A percentile compares a stretch with the other conserved stretches of the same genome.
phyloP scores from a whole-genome alignment of 2,797 vertebrate genomes.

The Gambelia wislizenii region DNA sequence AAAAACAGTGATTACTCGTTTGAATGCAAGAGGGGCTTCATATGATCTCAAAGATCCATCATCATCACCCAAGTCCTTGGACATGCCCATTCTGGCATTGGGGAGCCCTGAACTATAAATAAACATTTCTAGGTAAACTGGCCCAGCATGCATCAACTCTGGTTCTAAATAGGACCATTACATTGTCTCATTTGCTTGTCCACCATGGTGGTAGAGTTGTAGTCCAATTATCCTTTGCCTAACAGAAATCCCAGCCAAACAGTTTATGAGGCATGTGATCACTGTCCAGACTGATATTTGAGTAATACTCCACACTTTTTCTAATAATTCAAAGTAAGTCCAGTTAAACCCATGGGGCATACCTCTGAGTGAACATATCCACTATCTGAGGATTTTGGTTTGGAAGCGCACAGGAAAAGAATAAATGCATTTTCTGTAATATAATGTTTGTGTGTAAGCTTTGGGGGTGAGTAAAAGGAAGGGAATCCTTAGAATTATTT shows the following conservation, averaged over 20 bases:
- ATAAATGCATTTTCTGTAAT: neutral
- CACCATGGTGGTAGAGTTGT: neutral
- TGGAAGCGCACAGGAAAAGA: neutral
- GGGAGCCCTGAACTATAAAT: neutral
- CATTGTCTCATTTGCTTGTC: neutral
- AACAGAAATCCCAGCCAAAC: neutral
- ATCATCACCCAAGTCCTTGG: neutral
- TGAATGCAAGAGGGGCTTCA: neutral
- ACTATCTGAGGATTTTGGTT: no score
- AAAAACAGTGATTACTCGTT: conserved; percentile 22
- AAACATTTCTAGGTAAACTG: neutral
- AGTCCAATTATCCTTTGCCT: neutral
- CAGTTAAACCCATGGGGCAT: neutral
- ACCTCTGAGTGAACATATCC: neutral
- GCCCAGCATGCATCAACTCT: neutral
- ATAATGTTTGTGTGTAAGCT: neutral
- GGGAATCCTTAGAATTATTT: neutral
- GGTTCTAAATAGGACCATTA: neutral
- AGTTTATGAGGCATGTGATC: neutral
- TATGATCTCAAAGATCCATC: neutral
- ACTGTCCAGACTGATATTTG: neutral
- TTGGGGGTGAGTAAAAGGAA: neutral
- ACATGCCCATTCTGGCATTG: neutral
- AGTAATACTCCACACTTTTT: neutral
- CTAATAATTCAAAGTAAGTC: neutral